Conservation (phyloP, 1,140 invertebrate genomes). For the Drosophila albomicans region DNA sequence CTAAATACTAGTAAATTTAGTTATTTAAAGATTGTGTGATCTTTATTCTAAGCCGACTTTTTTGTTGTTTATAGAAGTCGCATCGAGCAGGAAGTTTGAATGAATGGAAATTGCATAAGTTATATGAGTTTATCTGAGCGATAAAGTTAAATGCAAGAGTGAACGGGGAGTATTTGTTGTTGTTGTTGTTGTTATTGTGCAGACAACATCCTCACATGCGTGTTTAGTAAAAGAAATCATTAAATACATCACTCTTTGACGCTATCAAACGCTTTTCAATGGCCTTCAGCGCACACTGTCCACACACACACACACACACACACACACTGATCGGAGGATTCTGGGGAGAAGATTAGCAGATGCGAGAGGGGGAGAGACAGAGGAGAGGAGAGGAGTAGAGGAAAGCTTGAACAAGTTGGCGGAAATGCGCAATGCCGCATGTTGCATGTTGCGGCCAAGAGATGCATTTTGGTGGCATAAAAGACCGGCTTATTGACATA, state of each 20-base stretch:
- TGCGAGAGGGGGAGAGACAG: neutral
- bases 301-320: neutral
- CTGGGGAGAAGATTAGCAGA: neutral
- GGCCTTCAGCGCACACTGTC: constrained; percentile 50
- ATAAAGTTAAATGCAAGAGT: constrained; percentile 23
- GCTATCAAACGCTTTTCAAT: constrained; percentile 45
- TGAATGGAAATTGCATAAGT: constrained; percentile 14
- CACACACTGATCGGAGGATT: constrained; percentile 8
- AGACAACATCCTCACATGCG: constrained; percentile 15
- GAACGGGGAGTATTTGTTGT: neutral
- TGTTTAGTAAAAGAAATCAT: constrained; percentile 60
- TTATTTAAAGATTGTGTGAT: neutral
- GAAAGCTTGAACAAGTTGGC: constrained; percentile 20
- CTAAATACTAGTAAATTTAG: neutral
- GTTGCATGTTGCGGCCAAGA: constrained; percentile 1
- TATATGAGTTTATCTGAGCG: constrained; percentile 7
- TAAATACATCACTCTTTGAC: constrained; percentile 54
- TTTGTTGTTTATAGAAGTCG: neutral
- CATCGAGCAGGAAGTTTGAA: constrained; percentile 17
- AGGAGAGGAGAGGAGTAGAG: neutral
- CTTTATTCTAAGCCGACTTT: neutral
- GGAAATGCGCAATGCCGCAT: constrained; percentile 34
- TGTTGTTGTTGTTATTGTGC: neutral
- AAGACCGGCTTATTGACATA: constrained; percentile 69
- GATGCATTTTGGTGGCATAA: constrained; percentile 54